Evolutionary conservation across 2,797 vertebrate species (phyloP).

Genomic region (Sebastes steindachneri): DNA sequence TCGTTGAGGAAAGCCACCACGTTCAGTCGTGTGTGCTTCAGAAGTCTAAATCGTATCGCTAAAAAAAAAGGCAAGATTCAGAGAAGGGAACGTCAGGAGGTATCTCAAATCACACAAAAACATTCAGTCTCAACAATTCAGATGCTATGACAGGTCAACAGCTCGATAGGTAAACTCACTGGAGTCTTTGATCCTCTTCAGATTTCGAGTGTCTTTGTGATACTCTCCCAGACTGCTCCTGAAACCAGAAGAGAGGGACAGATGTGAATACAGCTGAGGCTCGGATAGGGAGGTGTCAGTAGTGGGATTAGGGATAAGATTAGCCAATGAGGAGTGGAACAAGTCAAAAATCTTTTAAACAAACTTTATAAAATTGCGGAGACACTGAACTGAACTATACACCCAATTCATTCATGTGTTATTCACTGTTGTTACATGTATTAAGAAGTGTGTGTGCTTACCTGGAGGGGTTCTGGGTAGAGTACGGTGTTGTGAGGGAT

Average conservation of each 20-base stretch:
- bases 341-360: background rate
- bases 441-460: constrained; percentile 36
- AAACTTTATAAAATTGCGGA: background rate
- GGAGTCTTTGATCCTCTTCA: constrained; percentile 90
- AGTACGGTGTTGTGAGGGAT: constrained; percentile 88
- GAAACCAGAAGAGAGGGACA: constrained; percentile 4
- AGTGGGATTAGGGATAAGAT: background rate
- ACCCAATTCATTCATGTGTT: background rate
- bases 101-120: background rate
- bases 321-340: background rate
- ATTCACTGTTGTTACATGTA: background rate
- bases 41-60: constrained; percentile 87
- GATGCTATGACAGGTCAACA: background rate
- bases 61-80: constrained; percentile 16
- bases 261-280: background rate
- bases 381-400: background rate
- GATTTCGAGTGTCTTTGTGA: constrained; percentile 89
- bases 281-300: background rate
- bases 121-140: background rate
- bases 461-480: constrained; percentile 85
- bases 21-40: constrained; percentile 90
- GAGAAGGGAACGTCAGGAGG: background rate
- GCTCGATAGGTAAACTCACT: constrained; percentile 79
- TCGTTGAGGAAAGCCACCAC: constrained; percentile 95
- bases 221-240: constrained; percentile 90